Evolutionary conservation across 2,113 vertebrate species (phyloP), one percentile per base, ranked within the genome.

Genomic region (Arvicanthis niloticus): DNA sequence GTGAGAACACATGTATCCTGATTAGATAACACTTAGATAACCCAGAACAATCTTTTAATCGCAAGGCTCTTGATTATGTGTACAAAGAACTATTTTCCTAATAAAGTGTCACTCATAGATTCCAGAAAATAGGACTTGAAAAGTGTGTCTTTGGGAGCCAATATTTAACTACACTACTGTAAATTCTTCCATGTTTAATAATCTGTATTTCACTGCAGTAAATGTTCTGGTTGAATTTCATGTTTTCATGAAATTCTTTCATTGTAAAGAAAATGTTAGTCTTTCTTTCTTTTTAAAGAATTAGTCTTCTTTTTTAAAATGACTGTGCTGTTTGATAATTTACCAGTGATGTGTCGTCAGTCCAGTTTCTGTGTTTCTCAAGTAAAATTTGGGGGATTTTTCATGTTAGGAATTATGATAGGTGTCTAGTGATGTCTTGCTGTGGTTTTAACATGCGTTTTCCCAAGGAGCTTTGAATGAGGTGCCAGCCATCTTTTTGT

Each of bases 401-500:
- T 95, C 37, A 80, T 73, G 62, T 91, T 89, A 81, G 85, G 19
- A 45, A 68, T 81, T 86, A 40, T 88, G 31, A 37, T 48, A 70
- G 7, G 19, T 84, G 3, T 90, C 26, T 80, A 56, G 48, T 40
- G 19, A 62, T 81, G 7, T n/a, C 65, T 89, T 91, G 60, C 21
- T 86, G 40, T 92, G 7, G 17, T 82, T 92, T 93, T 78, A 95
- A 84, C 91, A 75, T 96, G 19, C 5, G 16, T n/a, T 70, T 88
- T 93, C n/a, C n/a, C 40, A 56, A 89, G 67, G 85, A 53, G 1
- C n/a, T 67, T 48, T 86, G 60, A 51, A 19, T 40, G 75, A 37
- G 89, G 62, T 89, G 45, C 73, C 84, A 68, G 88, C 53, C 34
- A 70, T 93, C 58, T 73, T 60, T 77, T 77, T 48, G 24, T 53